Percentiles rank a stretch among this genome's conserved stretches.
Evolutionary conservation across 2,888 invertebrate genomes (phyloP).

Genomic region (Lasioglossum lativentre): DNA sequence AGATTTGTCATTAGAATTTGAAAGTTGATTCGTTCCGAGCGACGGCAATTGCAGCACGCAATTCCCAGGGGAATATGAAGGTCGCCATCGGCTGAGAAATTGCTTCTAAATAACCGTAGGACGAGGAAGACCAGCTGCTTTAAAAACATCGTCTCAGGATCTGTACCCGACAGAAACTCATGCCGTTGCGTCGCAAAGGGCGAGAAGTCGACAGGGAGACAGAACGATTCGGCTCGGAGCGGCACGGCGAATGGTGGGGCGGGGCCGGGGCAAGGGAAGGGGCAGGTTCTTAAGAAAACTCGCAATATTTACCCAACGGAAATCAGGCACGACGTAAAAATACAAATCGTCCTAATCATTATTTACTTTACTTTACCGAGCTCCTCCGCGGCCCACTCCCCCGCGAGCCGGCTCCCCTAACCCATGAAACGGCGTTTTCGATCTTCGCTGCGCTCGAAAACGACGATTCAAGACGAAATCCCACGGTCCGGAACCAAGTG

Average conservation of each 20-base stretch:
- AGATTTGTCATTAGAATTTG: neutral
- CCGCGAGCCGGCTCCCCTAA: conserved; percentile 50
- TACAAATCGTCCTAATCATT: conserved; percentile 83
- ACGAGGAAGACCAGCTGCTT: neutral
- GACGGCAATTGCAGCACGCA: neutral
- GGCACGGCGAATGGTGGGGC: conserved; percentile 11
- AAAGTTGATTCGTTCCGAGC: neutral
- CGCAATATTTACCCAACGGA: conserved; percentile 82
- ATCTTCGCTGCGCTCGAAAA: conserved; percentile 67
- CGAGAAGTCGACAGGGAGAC: conserved; percentile 55
- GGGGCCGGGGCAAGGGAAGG: conserved; percentile 28
- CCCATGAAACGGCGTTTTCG: conserved; percentile 67
- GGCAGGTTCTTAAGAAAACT: conserved; percentile 81
- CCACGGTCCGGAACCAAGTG: conserved; percentile 28
- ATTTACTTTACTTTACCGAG: conserved; percentile 80
- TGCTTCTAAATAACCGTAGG: conserved; percentile 28
- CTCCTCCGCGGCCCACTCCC: conserved; percentile 56
- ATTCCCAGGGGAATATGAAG: neutral
- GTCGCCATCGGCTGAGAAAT: conserved; percentile 19
- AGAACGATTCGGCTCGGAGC: conserved; percentile 53
- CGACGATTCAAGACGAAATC: conserved; percentile 61
- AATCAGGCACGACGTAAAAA: conserved; percentile 82
- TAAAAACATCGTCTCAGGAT: conserved; percentile 30
- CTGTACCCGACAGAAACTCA: conserved; percentile 31
- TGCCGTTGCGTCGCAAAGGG: conserved; percentile 32